Conservation (phyloP, 1,140 invertebrate genomes). For the Saxidomus purpurata region DNA sequence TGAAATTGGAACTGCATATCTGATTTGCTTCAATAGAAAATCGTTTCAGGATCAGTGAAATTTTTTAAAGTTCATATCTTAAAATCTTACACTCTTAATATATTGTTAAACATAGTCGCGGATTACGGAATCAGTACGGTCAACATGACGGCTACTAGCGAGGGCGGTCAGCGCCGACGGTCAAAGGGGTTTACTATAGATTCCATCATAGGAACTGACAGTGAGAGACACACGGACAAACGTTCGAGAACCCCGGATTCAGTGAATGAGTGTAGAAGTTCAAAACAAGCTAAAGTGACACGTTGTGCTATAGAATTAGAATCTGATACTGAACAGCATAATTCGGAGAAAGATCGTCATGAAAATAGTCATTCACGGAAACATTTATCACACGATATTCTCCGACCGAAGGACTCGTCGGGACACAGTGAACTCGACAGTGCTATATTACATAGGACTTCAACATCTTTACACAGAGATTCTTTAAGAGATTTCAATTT, state of each 20-base stretch:
- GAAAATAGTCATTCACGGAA: constrained; percentile 3
- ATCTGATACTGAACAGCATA: constrained; percentile 6
- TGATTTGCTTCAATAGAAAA: background rate
- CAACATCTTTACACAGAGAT: constrained; percentile 52
- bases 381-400: background rate
- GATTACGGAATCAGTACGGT: background rate
- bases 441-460: constrained; percentile 23
- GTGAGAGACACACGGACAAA: constrained; percentile 58
- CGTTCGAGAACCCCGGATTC: constrained; percentile 13
- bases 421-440: constrained; percentile 43
- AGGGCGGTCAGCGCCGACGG: constrained; percentile 3
- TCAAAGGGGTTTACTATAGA: constrained; percentile 64
- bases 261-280: background rate
- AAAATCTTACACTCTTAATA: background rate
- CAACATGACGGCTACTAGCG: constrained; percentile 56
- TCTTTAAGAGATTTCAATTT: constrained; percentile 57
- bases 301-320: constrained; percentile 22
- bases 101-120: too few species aligned
- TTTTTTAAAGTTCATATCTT: too few species aligned
- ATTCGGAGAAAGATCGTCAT: constrained; percentile 12
- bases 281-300: constrained; percentile 3
- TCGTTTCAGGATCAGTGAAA: background rate
- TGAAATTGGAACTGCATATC: constrained; percentile 5
- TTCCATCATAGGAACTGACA: constrained; percentile 56
- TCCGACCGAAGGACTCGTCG: background rate